Evolutionary conservation across 1,140 invertebrate genomes (phyloP), one percentile per base, ranked within the genome.

Genomic region (Drosophila fuyamai): DNA sequence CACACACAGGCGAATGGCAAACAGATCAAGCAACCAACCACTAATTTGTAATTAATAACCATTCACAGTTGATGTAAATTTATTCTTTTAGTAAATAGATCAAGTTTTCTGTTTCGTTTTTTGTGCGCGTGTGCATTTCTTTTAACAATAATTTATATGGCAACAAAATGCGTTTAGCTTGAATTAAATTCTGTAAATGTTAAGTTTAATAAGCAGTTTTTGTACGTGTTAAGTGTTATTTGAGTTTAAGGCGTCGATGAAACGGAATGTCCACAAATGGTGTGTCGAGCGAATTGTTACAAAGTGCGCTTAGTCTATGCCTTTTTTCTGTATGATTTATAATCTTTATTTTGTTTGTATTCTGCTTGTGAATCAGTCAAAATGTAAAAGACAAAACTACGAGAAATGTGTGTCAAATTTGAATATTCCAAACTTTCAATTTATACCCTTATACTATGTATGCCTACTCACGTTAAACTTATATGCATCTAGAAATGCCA

Each of bases 141-240:
- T 75, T 70, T 68, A 73, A 58, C 50, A 59, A 18, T 81, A 61
- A 70, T 73, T 84, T 76, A 61, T 76, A 72, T 48, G 38, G 38
- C 65, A 73, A 73, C 63, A 53, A 53, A 60, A 62, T 76, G 54
- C 80, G 81, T 82, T 76, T 88, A 86, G 76, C 72, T 48, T 79
- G 76, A 86, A 88, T 89, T 77, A 32, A 83, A 88, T 86, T 82
- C 68, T 60, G 60, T 68, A 66, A 59, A 59, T 76, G 71, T 83
- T 83, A 81, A 77, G 76, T 79, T 88, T 70, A 76, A 62, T 83
- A 59, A 67, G 51, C 62, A 70, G 63, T 73, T 61, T 81, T 75
- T 51, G 76, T 86, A 88, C 82, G 40, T 83, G 72, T 83, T 88
- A 88, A 88, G 83, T 88, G 83, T 88, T 88, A 86, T 88, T 89